Percentiles rank a stretch among this genome's conserved stretches.
These are phyloP conservation scores for Lasiurus cinereus DNA, from an alignment of 2,113 vertebrate genomes.

Conservation along the genomic window DNA sequence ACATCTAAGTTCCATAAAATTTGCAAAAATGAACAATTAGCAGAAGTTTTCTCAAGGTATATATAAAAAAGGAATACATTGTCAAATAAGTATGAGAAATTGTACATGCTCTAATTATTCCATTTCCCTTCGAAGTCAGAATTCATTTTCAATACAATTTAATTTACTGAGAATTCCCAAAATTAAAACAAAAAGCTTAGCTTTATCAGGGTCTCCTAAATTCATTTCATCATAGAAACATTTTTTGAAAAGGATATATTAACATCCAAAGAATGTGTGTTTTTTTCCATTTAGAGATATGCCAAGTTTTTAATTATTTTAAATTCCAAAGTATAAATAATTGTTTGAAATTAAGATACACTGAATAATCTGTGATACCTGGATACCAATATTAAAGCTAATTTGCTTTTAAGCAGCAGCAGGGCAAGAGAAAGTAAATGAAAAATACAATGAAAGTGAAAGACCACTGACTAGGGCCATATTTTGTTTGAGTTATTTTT, in stretches of 20 bases:
- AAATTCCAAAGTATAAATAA: constrained; percentile 21
- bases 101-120: not conserved
- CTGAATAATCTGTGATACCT: constrained; percentile 26
- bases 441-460: constrained; percentile 49
- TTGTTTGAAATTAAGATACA: constrained; percentile 41
- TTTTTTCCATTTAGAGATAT: constrained; percentile 47
- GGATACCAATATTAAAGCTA: constrained; percentile 51
- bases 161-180: constrained; percentile 25
- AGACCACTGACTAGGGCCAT: not conserved
- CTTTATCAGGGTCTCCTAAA: constrained; percentile 11
- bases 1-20: constrained; percentile 6
- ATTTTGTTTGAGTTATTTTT: constrained; percentile 22
- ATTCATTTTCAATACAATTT: constrained; percentile 29
- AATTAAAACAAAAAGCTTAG: not conserved
- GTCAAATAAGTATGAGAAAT: not conserved
- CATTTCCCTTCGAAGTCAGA: constrained; percentile 5
- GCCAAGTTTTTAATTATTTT: not conserved
- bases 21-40: not conserved
- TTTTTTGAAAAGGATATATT: constrained; percentile 22
- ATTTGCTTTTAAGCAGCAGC: constrained; percentile 71
- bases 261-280: not conserved
- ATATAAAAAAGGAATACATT: not conserved
- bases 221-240: constrained; percentile 19
- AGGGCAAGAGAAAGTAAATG: not conserved
- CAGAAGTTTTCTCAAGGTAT: not conserved